Base-by-base conservation (phyloP, 2,888 invertebrate species). In the Bombylius discolor region DNA sequence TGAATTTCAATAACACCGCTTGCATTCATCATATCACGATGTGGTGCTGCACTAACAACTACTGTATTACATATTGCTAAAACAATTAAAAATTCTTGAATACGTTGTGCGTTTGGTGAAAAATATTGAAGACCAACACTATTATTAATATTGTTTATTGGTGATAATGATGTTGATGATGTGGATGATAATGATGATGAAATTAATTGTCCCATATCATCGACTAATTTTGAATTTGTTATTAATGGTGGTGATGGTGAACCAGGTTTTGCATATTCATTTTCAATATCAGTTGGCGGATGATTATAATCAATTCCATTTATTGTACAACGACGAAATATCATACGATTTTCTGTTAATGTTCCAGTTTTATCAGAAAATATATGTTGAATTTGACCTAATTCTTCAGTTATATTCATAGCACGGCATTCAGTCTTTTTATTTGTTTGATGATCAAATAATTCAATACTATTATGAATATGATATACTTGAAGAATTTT, bases 361-460 rank as follows among this genome's bases (percentile, higher is more conserved):
- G 98, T 98, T 7, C 98, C 98, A 1, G 98, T 98, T 76, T 98
- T 98, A 72, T 98, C 98, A 11, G 92, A 93, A 76, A 98, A 97
- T 61, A 98, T 81, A 68, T 97, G 96, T 67, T 92, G 87, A 51
- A 90, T 80, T 77, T 98, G 97, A 3, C 98, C 98, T 64, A 98
- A 79, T 75, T 98, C 97, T 73, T 98, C 97, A 0, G 96, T 94
- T 61, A 98, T 96, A 72, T 98, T 97, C 68, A 95, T 80, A 47
- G 96, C 95, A 47, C 95, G 84, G 71, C 96, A 98, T 74, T 94
- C 87, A 55, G 89, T 82, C 62, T 83, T 78, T 65, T 86, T 89
- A 70, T 93, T 87, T 44, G 87, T 87, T 57, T 83, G 80, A 31
- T 84, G 79, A 72, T 97, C 92, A 72, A 88, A 93, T 69, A 98